Base-by-base conservation (phyloP, 37 sponge, comb jelly and placozoan species). In the Ianthella basta region DNA sequence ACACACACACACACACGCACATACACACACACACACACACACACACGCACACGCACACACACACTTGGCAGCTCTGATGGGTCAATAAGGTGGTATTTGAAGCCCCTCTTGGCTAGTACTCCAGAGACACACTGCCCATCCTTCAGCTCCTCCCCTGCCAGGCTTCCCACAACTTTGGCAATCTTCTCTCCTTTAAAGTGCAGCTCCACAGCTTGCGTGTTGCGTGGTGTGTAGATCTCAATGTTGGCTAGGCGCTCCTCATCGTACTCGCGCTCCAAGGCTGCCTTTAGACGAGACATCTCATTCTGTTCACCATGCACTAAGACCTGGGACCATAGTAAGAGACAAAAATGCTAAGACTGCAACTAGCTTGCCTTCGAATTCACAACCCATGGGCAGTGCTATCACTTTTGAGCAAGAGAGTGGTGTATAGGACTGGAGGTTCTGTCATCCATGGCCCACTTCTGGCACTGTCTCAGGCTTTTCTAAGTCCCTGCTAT, bases 301-400 rank as follows among this genome's bases (percentile, higher is more conserved):
- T 96, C 99, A 72, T 86, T 94, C 87, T 92, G 93, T 39, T 98
- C 97, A 24, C 99, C 99, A 81, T 98, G 99, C 15, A 98, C 99
- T 54, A 98, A 79, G 18, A 96, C 89, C 95, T 94, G 55, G 5
- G 4, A 24, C 2, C 2, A 81, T 6, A 60, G 4, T n/a, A 15
- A 88, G 29, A 8, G 50, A 44, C n/a, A n/a, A n/a, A n/a, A n/a
- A n/a, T n/a, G n/a, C n/a, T n/a, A n/a, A n/a, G n/a, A n/a, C n/a
- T n/a, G n/a, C n/a, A n/a, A n/a, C n/a, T n/a, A n/a, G n/a, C n/a
- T n/a, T n/a, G n/a, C n/a, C n/a, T n/a, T n/a, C n/a, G n/a, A n/a
- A n/a, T n/a, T n/a, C n/a, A n/a, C n/a, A n/a, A n/a, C n/a, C n/a
- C n/a, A n/a, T n/a, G n/a, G n/a, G n/a, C n/a, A n/a, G n/a, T n/a